These are phyloP conservation scores for Promerops cafer DNA, from an alignment of 2,113 vertebrate genomes.

Conservation along the genomic window DNA sequence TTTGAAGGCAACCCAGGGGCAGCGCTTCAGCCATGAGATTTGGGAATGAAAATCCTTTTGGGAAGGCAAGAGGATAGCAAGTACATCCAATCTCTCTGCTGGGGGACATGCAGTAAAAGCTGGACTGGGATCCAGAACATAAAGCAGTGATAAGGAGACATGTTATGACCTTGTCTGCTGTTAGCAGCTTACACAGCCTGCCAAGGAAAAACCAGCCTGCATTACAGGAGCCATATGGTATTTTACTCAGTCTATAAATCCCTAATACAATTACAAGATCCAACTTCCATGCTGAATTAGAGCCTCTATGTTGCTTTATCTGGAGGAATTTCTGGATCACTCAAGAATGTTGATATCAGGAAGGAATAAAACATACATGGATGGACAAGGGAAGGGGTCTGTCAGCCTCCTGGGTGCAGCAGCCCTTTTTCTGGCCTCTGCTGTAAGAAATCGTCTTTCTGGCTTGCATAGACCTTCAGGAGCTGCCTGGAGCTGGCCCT, in stretches of 20 bases:
- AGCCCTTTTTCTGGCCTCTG: background rate
- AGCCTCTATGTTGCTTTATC: background rate
- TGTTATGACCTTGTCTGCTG: conserved; percentile 45
- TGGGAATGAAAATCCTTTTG: background rate
- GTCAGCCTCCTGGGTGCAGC: background rate
- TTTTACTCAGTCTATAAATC: conserved; percentile 35
- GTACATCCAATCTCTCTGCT: background rate
- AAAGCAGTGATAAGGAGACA: background rate
- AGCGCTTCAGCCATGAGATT: background rate
- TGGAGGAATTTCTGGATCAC: background rate
- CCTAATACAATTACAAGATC: conserved; percentile 60
- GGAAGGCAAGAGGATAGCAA: background rate
- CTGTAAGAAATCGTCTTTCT: background rate
- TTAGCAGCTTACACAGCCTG: conserved; percentile 48
- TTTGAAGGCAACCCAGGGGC: background rate
- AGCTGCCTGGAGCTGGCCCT: background rate
- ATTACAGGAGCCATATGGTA: conserved; percentile 42
- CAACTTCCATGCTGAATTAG: conserved; percentile 10
- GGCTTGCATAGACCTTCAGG: background rate
- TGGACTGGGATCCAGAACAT: background rate
- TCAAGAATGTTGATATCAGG: background rate
- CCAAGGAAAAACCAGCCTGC: conserved; percentile 18
- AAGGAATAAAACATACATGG: background rate
- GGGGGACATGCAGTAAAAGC: background rate
- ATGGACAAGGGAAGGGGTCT: background rate